These are phyloP conservation scores for Gymnothorax javanicus DNA, from an alignment of 2,797 vertebrate species.

Conservation along the genomic window DNA sequence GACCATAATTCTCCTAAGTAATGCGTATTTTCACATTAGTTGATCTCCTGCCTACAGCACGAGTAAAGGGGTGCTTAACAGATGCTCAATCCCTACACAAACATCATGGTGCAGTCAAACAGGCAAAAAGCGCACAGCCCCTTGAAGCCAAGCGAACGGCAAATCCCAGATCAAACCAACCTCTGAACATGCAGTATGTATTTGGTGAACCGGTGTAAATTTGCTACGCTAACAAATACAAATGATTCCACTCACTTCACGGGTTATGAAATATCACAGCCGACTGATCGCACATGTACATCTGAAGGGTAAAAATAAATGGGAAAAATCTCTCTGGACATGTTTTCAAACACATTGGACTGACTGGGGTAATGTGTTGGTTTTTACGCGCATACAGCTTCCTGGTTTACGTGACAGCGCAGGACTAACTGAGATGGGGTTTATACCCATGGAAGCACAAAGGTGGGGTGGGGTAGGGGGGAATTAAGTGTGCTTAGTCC, in stretches of 20 bases:
- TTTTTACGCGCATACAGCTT: slow-evolving; percentile 55
- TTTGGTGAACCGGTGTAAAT: neutral
- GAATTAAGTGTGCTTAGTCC: slow-evolving; percentile 63
- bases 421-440: slow-evolving; percentile 39
- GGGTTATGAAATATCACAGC: neutral
- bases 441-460: slow-evolving; percentile 41
- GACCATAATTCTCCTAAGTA: neutral
- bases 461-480: slow-evolving; percentile 21
- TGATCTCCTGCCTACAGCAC: neutral
- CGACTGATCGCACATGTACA: slow-evolving; percentile 21
- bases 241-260: neutral
- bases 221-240: neutral
- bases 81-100: neutral
- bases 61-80: neutral
- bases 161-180: neutral
- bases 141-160: neutral
- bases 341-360: slow-evolving; percentile 33
- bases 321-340: neutral
- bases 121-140: neutral
- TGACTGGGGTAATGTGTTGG: slow-evolving; percentile 49
- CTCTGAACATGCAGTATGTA: neutral
- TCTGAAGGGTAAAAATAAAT: slow-evolving; percentile 35
- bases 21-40: neutral
- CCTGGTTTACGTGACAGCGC: slow-evolving; percentile 60
- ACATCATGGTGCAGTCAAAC: neutral